Percentiles rank a stretch among this genome's conserved stretches.
phyloP scores from a whole-genome alignment of 2,113 vertebrate genomes.

The Xenus cinereus region DNA sequence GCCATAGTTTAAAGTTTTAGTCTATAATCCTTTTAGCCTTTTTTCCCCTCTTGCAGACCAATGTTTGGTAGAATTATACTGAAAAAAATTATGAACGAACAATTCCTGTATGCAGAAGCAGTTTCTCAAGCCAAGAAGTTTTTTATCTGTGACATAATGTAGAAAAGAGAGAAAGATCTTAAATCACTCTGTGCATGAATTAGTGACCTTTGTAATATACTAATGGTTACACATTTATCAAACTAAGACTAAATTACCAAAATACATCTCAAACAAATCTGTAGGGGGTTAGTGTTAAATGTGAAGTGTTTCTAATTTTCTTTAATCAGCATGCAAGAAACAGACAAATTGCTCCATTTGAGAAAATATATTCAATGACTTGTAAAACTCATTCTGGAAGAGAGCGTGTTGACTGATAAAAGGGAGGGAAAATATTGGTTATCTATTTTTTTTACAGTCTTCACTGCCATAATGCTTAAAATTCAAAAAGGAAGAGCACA shows the following conservation, averaged over 20 bases:
- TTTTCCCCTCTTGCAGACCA: not conserved
- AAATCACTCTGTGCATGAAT: not conserved
- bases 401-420: not conserved
- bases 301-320: not conserved
- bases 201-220: not conserved
- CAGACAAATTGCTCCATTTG: not conserved
- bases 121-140: not conserved
- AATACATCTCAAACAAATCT: not conserved
- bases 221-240: not conserved
- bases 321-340: not conserved
- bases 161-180: not conserved
- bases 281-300: not conserved
- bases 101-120: not conserved
- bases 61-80: not conserved
- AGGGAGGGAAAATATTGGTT: not conserved
- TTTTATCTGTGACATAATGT: not conserved
- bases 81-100: accelerated
- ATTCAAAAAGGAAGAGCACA: not conserved
- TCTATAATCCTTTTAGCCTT: not conserved
- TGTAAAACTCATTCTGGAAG: not conserved
- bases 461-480: not conserved
- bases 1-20: not conserved
- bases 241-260: not conserved
- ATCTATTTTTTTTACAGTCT: not conserved
- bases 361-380: not conserved